These are phyloP conservation scores for Ivindomyrus marchei DNA, from an alignment of 2,113 vertebrate genomes.

Conservation along the genomic window DNA sequence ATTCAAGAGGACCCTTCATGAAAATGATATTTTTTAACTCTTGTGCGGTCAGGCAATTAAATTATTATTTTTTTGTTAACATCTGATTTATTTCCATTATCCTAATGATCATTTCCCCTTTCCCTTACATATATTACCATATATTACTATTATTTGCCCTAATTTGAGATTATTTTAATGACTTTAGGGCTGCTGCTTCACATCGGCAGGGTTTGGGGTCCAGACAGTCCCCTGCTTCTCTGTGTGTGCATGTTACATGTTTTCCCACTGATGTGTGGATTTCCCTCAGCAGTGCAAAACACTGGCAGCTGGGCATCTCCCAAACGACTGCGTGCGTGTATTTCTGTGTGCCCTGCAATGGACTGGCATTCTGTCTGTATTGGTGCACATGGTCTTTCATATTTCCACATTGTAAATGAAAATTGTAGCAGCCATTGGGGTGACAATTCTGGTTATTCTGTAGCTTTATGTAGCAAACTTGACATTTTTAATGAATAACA, in stretches of 20 bases:
- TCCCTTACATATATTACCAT: not conserved
- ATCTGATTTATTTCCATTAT: not conserved
- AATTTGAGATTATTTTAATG: not conserved
- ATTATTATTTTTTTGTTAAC: not conserved
- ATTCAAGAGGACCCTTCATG: not conserved
- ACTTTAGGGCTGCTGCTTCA: not conserved
- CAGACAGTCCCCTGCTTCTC: not conserved
- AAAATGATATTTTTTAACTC: not conserved
- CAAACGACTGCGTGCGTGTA: not conserved
- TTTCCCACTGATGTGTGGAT: not conserved
- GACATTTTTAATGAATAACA: not conserved
- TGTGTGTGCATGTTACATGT: not conserved
- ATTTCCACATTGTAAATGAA: not conserved
- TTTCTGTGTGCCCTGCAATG: not conserved
- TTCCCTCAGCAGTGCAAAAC: not conserved
- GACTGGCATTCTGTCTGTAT: not conserved
- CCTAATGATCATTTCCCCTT: not conserved
- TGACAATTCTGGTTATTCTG: not conserved
- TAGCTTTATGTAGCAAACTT: not conserved
- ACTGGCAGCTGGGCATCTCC: not conserved
- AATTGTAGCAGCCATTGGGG: not conserved
- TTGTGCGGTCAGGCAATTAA: not conserved
- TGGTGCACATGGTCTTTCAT: not conserved
- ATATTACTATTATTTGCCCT: not conserved
- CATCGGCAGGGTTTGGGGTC: not conserved